Evolutionary conservation across 2,888 invertebrate genomes (phyloP).

Genomic region (Lasioglossum pauxillum): DNA sequence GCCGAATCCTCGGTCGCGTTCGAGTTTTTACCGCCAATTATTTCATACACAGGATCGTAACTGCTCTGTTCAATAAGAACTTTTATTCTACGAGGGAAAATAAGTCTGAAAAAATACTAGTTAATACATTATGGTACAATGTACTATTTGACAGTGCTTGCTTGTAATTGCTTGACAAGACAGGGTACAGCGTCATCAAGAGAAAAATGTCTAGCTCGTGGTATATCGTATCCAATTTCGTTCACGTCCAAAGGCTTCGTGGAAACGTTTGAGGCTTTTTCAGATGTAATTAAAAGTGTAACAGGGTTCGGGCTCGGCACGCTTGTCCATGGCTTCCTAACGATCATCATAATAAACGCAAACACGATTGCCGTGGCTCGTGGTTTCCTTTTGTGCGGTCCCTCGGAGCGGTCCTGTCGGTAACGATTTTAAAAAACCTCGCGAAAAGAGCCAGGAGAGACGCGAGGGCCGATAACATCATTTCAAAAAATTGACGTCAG

Average conservation of each 20-base stretch:
- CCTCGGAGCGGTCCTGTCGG: constrained; percentile 8
- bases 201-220: background rate
- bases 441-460: constrained; percentile 6
- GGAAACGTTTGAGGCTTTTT: background rate
- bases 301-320: background rate
- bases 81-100: background rate
- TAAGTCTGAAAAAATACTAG: background rate
- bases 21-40: background rate
- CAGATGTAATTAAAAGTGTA: constrained; percentile 26
- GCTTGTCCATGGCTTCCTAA: constrained; percentile 29
- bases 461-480: constrained; percentile 50
- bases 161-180: background rate
- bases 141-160: no score
- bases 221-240: background rate
- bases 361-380: constrained; percentile 30
- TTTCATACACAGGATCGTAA: background rate
- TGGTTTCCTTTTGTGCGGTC: constrained; percentile 13
- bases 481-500: constrained; percentile 71
- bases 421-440: constrained; percentile 33
- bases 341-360: constrained; percentile 33
- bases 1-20: background rate
- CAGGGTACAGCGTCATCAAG: background rate
- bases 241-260: background rate
- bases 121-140: background rate
- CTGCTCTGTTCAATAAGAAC: background rate